phyloP scores from a whole-genome alignment of 2,797 vertebrate genomes.

The Falco concolor region DNA sequence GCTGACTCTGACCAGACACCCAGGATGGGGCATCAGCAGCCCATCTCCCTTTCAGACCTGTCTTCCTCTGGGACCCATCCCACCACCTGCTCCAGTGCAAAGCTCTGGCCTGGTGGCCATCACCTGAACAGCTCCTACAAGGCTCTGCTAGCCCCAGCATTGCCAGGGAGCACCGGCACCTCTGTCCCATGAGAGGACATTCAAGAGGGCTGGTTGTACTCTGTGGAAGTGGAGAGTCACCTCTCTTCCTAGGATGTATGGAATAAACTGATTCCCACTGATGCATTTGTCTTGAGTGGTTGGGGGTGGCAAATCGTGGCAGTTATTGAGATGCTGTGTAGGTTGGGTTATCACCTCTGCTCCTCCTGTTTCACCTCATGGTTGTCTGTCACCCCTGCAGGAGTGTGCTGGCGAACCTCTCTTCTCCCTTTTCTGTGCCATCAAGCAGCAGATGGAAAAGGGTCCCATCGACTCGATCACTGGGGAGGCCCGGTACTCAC shows the following conservation, averaged over 20 bases:
- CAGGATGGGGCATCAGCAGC: neutral
- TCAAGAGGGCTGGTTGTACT: neutral
- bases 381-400: slow-evolving; percentile 62
- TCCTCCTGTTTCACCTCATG: neutral
- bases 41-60: neutral
- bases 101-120: neutral
- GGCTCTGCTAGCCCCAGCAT: neutral
- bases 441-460: slow-evolving; percentile 99
- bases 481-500: slow-evolving; percentile 92
- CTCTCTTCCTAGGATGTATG: neutral
- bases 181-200: neutral
- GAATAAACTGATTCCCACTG: neutral
- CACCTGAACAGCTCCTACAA: neutral
- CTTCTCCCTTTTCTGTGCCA: slow-evolving; percentile 95
- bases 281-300: rapidly evolving
- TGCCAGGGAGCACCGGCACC: neutral
- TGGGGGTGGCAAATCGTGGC: neutral
- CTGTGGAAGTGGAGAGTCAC: neutral
- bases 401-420: slow-evolving; percentile 96
- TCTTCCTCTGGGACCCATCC: neutral
- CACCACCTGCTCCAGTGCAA: neutral
- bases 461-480: slow-evolving; percentile 97
- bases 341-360: neutral
- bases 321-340: rapidly evolving
- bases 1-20: neutral